Evolutionary conservation across 1,140 invertebrate genomes (phyloP).

Genomic region (Musca vetustissima): DNA sequence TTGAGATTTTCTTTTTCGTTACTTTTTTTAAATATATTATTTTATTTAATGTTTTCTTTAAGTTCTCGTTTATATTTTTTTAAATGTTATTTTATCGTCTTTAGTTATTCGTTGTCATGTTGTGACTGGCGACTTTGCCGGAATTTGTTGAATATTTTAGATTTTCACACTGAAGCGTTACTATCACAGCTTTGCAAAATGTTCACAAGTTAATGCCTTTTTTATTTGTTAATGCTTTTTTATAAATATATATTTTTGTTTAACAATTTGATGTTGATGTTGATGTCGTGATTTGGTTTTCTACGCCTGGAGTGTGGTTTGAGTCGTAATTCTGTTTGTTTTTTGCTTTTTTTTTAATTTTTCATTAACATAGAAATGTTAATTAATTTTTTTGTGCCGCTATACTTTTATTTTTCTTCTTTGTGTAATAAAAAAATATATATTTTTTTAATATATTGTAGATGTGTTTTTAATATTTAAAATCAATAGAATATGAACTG

Average conservation of each 20-base stretch:
- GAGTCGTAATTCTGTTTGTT: not conserved
- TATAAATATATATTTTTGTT: not conserved
- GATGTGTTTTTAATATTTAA: too few species aligned
- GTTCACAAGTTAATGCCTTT: not conserved
- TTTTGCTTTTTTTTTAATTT: not conserved
- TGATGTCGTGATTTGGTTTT: not conserved
- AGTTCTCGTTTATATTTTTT: conserved; percentile 3
- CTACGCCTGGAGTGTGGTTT: not conserved
- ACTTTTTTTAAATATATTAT: not conserved
- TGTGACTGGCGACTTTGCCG: too few species aligned
- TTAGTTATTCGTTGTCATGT: conserved; percentile 20
- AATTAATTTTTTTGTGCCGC: conserved; percentile 15
- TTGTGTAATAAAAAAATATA: too few species aligned
- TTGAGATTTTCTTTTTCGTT: not conserved
- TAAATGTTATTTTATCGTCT: not conserved
- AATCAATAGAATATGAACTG: too few species aligned
- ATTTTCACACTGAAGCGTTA: not conserved
- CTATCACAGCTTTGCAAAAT: too few species aligned
- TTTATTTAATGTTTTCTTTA: not conserved
- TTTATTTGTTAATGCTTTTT: not conserved
- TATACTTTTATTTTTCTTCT: not conserved
- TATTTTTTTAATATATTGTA: too few species aligned
- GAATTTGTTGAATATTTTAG: not conserved
- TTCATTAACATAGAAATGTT: conserved; percentile 7
- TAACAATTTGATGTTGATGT: not conserved